Percentiles rank a stretch among this genome's conserved stretches.
These are phyloP conservation scores for Cryptocephalus moraei DNA, from an alignment of 2,888 invertebrate genomes.

Conservation along the genomic window DNA sequence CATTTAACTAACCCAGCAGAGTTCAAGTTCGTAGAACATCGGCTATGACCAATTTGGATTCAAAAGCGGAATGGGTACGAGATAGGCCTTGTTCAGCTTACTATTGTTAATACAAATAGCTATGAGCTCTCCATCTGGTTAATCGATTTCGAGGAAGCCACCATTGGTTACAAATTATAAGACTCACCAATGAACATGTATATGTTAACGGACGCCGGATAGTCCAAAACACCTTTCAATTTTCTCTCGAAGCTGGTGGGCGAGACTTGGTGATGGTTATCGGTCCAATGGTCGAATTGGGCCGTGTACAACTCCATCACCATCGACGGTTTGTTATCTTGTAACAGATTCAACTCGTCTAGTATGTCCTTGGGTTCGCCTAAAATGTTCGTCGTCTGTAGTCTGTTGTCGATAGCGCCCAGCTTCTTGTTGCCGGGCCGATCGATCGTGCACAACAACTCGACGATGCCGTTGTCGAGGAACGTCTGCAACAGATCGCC, in stretches of 20 bases:
- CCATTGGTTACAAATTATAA: too few species aligned
- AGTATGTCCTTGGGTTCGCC: constrained; percentile 33
- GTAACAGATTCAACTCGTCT: constrained; percentile 34
- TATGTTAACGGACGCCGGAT: constrained; percentile 57
- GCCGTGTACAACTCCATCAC: constrained; percentile 53
- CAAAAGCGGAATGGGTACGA: too few species aligned
- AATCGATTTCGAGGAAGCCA: too few species aligned
- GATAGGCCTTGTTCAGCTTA: too few species aligned
- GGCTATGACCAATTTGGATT: too few species aligned
- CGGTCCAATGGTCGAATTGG: constrained; percentile 51
- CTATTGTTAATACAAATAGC: too few species aligned
- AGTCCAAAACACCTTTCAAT: constrained; percentile 25
- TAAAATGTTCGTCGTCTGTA: constrained; percentile 46
- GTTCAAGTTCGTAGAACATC: too few species aligned
- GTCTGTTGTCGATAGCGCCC: constrained; percentile 17
- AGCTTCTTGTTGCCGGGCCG: constrained; percentile 17
- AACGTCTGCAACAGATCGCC: constrained; percentile 33
- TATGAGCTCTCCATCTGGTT: too few species aligned
- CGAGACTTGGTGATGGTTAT: constrained; percentile 24
- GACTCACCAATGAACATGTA: constrained; percentile 71
- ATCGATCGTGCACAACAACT: constrained; percentile 45
- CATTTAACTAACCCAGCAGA: too few species aligned
- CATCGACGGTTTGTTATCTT: constrained; percentile 44
- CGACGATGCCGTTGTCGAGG: constrained; percentile 30
- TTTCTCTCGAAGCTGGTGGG: constrained; percentile 19